phyloP scores from a whole-genome alignment of 2,888 invertebrate species.

The Ophion slaviceki region DNA sequence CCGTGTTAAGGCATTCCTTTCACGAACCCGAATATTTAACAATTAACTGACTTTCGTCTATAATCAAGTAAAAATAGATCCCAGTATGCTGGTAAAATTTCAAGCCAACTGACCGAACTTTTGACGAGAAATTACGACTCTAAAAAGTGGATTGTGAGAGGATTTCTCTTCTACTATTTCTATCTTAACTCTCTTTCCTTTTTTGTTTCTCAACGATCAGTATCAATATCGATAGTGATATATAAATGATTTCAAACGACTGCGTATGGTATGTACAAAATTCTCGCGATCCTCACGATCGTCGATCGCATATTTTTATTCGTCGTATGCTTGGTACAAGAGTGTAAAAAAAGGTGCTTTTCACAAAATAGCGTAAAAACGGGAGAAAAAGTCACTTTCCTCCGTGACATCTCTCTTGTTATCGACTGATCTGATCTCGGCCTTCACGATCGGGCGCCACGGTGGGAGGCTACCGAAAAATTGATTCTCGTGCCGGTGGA shows the following conservation, averaged over 20 bases:
- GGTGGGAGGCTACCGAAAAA: background rate
- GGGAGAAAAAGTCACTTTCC: constrained; percentile 2
- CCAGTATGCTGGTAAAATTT: no score
- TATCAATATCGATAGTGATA: constrained; percentile 28
- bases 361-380: constrained; percentile 8
- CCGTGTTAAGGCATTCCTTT: no score
- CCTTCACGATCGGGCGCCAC: background rate
- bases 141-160: no score
- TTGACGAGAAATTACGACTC: no score
- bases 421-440: background rate
- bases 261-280: constrained; percentile 50
- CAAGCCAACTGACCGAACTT: no score
- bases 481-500: background rate
- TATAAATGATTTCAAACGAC: constrained; percentile 47
- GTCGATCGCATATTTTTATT: constrained; percentile 11
- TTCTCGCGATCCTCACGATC: constrained; percentile 48
- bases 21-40: no score
- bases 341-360: constrained; percentile 42
- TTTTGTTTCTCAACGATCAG: constrained; percentile 12
- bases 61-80: no score
- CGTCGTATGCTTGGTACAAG: background rate
- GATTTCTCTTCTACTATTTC: no score
- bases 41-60: no score
- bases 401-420: background rate
- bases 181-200: background rate